phyloP scores from a whole-genome alignment of 2,797 vertebrate genomes.

The Myiotriccus ornatus region DNA sequence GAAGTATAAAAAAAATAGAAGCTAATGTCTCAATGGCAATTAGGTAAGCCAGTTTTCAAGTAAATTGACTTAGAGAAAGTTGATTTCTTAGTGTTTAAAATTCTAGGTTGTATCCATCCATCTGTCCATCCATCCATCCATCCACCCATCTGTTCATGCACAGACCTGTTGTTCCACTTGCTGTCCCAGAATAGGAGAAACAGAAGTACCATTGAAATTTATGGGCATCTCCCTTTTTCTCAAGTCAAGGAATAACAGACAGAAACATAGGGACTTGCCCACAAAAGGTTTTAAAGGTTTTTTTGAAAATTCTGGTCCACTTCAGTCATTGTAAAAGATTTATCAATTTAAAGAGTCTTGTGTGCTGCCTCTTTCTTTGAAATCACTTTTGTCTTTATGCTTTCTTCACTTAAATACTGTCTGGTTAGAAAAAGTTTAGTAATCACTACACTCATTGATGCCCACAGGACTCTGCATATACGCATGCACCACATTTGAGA shows the following conservation, averaged over 20 bases:
- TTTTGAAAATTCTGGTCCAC: background rate
- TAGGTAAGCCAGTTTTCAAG: background rate
- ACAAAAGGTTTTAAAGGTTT: background rate
- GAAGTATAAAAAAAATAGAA: background rate
- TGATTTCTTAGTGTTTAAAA: background rate
- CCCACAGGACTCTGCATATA: background rate
- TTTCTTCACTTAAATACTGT: background rate
- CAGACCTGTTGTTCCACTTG: background rate
- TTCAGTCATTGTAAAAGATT: background rate
- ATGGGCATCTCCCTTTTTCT: background rate
- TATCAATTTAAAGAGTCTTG: background rate
- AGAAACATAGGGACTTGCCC: accelerated
- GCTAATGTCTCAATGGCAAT: background rate
- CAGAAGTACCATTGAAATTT: background rate
- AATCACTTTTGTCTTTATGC: background rate
- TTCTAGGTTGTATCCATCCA: background rate
- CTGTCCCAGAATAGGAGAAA: background rate
- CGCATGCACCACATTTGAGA: background rate
- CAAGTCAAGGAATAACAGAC: background rate
- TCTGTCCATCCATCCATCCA: too few species aligned
- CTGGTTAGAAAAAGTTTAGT: background rate
- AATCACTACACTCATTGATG: background rate
- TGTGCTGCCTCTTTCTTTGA: background rate
- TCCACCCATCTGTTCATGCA: background rate
- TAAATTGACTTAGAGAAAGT: background rate